Evolutionary conservation across 2,888 invertebrate genomes (phyloP), one percentile per base, ranked within the genome.

Genomic region (Microctonus aethiopoides): DNA sequence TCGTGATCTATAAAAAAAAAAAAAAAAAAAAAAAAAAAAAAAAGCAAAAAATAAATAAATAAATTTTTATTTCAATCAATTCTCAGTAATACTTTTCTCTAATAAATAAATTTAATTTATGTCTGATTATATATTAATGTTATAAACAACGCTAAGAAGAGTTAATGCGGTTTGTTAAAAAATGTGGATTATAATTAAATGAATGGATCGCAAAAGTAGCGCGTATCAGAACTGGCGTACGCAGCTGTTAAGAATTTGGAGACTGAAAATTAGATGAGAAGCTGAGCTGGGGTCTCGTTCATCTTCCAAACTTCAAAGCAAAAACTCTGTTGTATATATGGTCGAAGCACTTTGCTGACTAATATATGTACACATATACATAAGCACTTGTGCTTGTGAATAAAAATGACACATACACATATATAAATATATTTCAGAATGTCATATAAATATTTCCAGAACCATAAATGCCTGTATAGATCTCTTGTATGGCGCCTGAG

Each of bases 1-100:
- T 92, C 92, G 91, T 79, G 80, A 81, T 91, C 92, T 92, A 89
- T 71, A 29, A 24, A 66, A 22, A 36, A 60, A 11, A 29, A 24
- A 29, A 26, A 41, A 24, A 9, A 41, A 29, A 22, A 57, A 66
- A 41, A n/a, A 2, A n/a, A n/a, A n/a, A 29, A 24, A 29, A 26
- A 41, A 24, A 9, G 41, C 29, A 22, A 57, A 66, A 41, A n/a
- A 2, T n/a, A n/a, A 26, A 26, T 13, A 16, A 9, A 13, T 11
- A 10, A 26, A 2, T 22, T 11, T 41, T 9, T 16, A 16, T 5
- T 20, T 16, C 7, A 16, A 6, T 16, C 7, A 39, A 46, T 46
- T 16, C 16, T 4, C 16, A 16, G 26, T n/a, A 7, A 10, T 26
- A 54, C 26, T 56, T 29, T 56, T 10, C 3, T 13, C 16, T 29